phyloP scores from a whole-genome alignment of 2,888 invertebrate genomes.

The Coleophora deauratella region DNA sequence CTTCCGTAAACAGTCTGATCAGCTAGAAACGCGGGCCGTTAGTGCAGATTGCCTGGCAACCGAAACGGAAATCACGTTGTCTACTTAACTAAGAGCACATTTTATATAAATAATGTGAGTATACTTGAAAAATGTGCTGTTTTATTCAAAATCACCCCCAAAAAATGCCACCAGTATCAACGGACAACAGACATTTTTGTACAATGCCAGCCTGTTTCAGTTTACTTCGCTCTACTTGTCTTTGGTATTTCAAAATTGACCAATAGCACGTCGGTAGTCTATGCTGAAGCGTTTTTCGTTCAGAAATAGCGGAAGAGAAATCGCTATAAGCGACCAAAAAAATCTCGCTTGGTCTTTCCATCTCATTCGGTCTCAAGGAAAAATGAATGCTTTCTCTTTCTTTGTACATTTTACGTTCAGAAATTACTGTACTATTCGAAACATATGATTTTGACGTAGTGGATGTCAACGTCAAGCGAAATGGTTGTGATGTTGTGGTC shows the following conservation, averaged over 20 bases:
- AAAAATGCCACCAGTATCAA: slow-evolving; percentile 51
- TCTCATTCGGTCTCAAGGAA: too few species aligned
- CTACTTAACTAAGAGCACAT: slow-evolving; percentile 36
- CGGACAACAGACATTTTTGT: slow-evolving; percentile 64
- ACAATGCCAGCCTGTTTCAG: slow-evolving; percentile 60
- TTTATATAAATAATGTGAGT: slow-evolving; percentile 40
- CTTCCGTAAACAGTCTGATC: slow-evolving; percentile 55
- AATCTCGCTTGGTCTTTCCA: too few species aligned
- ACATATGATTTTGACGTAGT: neutral
- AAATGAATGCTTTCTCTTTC: too few species aligned
- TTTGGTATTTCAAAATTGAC: slow-evolving; percentile 53
- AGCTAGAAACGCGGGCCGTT: slow-evolving; percentile 27
- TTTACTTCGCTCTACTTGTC: slow-evolving; percentile 49
- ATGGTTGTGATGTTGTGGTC: too few species aligned
- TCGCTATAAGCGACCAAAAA: too few species aligned
- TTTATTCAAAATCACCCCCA: slow-evolving; percentile 50
- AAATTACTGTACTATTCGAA: too few species aligned
- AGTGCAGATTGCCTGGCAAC: slow-evolving; percentile 29
- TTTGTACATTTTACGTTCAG: too few species aligned
- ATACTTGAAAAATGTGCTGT: slow-evolving; percentile 30
- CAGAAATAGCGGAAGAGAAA: slow-evolving; percentile 1
- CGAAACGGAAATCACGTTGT: slow-evolving; percentile 31
- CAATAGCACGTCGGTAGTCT: slow-evolving; percentile 33
- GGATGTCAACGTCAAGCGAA: neutral
- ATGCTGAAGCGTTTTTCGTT: slow-evolving; percentile 9